Evolutionary conservation across 2,888 invertebrate species (phyloP).

Genomic region (Lasioglossum pauxillum): DNA sequence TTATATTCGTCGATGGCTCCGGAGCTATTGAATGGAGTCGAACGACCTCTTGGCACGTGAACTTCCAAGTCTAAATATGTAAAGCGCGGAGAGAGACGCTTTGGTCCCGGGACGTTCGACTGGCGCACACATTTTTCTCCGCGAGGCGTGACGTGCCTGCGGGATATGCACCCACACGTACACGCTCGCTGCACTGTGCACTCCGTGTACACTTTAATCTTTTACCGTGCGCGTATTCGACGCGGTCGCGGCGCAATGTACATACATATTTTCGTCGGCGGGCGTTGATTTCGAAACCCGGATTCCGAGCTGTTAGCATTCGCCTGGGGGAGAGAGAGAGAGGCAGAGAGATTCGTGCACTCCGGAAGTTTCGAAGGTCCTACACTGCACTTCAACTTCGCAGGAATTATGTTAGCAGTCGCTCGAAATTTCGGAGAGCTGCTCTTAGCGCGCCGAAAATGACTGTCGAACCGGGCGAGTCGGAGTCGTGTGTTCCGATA

Average conservation of each 20-base stretch:
- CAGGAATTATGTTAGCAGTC: not conserved
- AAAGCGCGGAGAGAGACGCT: slow-evolving; percentile 17
- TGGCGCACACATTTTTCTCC: slow-evolving; percentile 46
- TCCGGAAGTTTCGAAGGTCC: not conserved
- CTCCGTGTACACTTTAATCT: not conserved
- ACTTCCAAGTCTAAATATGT: slow-evolving; percentile 44
- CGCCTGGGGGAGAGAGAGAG: not conserved
- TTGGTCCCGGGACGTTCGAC: slow-evolving; percentile 14
- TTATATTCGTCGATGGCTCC: slow-evolving; percentile 35
- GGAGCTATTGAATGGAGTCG: slow-evolving; percentile 29
- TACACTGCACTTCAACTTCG: not conserved
- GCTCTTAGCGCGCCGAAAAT: not conserved
- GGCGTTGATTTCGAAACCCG: slow-evolving; percentile 36
- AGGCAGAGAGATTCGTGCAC: not conserved
- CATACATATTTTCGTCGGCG: slow-evolving; percentile 19
- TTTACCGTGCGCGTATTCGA: slow-evolving; percentile 46
- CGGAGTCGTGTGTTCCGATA: not conserved
- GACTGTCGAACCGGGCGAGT: not conserved
- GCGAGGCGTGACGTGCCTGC: slow-evolving; percentile 37
- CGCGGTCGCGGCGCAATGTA: not conserved
- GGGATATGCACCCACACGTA: slow-evolving; percentile 5
- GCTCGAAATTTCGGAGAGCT: not conserved
- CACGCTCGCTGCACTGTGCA: not conserved
- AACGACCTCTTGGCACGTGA: slow-evolving; percentile 48
- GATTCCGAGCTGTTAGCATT: slow-evolving; percentile 29